Evolutionary conservation across 2,888 invertebrate species (phyloP).

Genomic region (Spodoptera littoralis): DNA sequence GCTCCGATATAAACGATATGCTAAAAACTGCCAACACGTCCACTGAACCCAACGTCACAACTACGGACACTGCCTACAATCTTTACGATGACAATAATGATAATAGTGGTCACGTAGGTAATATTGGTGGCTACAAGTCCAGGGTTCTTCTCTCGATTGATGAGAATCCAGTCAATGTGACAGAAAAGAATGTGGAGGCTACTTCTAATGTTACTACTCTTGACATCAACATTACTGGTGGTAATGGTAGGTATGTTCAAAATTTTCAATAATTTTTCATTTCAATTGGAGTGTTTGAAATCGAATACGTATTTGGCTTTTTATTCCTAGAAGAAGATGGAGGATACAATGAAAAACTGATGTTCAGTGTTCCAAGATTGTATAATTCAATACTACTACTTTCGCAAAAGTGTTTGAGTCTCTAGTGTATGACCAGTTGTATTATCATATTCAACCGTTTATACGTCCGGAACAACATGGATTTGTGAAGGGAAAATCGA

Average conservation of each 20-base stretch:
- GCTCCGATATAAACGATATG: slow-evolving; percentile 21
- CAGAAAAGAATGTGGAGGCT: slow-evolving; percentile 5
- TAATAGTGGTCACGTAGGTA: slow-evolving; percentile 64
- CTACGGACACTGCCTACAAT: slow-evolving; percentile 53
- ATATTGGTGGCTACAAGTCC: slow-evolving; percentile 56
- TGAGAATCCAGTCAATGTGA: slow-evolving; percentile 45
- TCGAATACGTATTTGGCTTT: too few relatives aligned
- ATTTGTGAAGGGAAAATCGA: too few relatives aligned
- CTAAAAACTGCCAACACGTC: slow-evolving; percentile 2
- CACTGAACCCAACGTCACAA: not conserved
- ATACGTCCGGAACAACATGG: too few relatives aligned
- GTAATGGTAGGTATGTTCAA: slow-evolving; percentile 51
- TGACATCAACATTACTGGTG: not conserved
- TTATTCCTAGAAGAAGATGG: too few relatives aligned
- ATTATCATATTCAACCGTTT: too few relatives aligned
- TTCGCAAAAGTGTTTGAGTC: too few relatives aligned
- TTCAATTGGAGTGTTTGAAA: too few relatives aligned
- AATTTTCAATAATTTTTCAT: not conserved
- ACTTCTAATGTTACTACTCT: not conserved
- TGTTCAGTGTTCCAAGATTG: too few relatives aligned
- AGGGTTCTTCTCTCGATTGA: slow-evolving; percentile 69
- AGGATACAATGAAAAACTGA: too few relatives aligned
- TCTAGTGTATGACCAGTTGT: too few relatives aligned
- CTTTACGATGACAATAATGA: slow-evolving; percentile 71
- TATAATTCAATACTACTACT: too few relatives aligned